Conservation (phyloP, 2,113 vertebrate genomes). For the Dasyprocta punctata region DNA sequence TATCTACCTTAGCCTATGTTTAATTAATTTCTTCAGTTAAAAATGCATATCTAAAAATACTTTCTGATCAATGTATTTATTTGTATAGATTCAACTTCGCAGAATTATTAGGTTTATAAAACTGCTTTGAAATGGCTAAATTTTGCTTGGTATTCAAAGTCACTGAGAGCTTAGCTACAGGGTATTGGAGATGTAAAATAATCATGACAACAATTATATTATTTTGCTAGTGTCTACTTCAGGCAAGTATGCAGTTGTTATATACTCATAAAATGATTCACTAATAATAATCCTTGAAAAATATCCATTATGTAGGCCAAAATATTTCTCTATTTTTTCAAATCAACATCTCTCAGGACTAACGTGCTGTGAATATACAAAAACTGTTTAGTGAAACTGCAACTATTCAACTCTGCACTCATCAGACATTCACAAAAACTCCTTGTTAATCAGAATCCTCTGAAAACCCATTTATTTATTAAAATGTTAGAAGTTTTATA, state of each 20-base stretch:
- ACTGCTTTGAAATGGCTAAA: conserved; percentile 51
- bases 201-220: conserved; percentile 67
- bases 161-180: conserved; percentile 31
- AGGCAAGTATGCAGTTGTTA: conserved; percentile 58
- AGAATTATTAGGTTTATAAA: conserved; percentile 54
- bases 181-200: conserved; percentile 69
- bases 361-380: conserved; percentile 10
- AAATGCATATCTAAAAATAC: conserved; percentile 39
- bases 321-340: conserved; percentile 45
- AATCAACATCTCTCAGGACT: conserved; percentile 28
- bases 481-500: not conserved
- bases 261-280: conserved; percentile 47
- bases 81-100: conserved; percentile 52
- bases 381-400: not conserved
- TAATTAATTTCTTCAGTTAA: conserved; percentile 51
- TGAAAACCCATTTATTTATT: not conserved
- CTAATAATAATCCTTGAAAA: conserved; percentile 56
- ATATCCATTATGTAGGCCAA: conserved; percentile 47
- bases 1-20: conserved; percentile 5
- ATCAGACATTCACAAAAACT: not conserved
- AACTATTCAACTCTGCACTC: conserved; percentile 1
- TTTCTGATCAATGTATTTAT: conserved; percentile 55
- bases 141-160: conserved; percentile 72
- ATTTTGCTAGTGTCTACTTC: conserved; percentile 67
- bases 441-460: conserved; percentile 4